Evolutionary conservation across 2,113 vertebrate genomes (phyloP).

Genomic region (Ceyx margarethae): DNA sequence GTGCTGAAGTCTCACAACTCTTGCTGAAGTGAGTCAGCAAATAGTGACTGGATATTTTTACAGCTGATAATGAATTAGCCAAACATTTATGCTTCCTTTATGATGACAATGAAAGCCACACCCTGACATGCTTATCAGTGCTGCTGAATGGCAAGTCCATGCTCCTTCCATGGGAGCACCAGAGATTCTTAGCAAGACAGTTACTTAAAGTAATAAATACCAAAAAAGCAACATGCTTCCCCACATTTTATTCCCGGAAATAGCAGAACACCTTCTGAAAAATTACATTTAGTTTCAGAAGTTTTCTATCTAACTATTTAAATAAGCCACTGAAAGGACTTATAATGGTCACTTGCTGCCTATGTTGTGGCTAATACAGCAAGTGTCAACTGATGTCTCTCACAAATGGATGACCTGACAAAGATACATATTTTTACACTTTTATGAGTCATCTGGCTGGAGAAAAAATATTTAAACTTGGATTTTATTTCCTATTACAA

Average conservation of each 20-base stretch:
- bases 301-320: neutral
- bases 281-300: no score
- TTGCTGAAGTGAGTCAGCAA: neutral
- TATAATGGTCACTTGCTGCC: neutral
- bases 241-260: neutral
- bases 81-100: neutral
- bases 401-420: neutral
- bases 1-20: neutral
- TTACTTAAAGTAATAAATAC: neutral
- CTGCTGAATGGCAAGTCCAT: neutral
- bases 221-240: neutral
- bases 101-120: neutral
- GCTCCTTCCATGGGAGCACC: neutral
- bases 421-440: neutral
- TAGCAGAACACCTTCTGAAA: neutral
- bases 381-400: neutral
- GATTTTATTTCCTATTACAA: slow-evolving; percentile 10
- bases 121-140: neutral
- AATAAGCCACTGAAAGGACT: neutral
- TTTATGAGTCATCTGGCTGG: neutral
- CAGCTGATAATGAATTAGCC: neutral
- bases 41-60: neutral
- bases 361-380: neutral
- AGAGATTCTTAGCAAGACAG: neutral
- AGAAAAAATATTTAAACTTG: neutral